Evolutionary conservation across 2,888 invertebrate genomes (phyloP), one percentile per base, ranked within the genome.

Genomic region (Plagodis pulveraria): DNA sequence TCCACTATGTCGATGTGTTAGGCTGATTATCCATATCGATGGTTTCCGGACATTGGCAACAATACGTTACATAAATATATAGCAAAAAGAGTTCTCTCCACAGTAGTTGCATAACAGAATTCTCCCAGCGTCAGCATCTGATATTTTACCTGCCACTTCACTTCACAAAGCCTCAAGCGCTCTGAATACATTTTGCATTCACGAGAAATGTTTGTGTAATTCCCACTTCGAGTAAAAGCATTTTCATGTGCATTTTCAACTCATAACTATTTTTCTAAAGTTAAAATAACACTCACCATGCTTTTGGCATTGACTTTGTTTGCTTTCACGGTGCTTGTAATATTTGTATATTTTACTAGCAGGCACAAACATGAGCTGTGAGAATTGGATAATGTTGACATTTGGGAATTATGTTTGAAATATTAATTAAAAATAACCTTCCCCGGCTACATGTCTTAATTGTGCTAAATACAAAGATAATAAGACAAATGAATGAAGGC

Each of bases 221-320:
- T 51, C 50, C 42, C 7, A 36, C 9, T 22, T 2, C 22, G 22
- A 6, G 36, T 43, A 36, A 51, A 43, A 52, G 36, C 32, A 22
- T 38, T 51, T 50, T 52, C 11, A 40, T 11, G 33, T 52, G 52
- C 38, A 38, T 52, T 52, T 52, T 44, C 38, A 38, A 5, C 38
- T 12, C 32, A 36, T 7, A 46, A 47, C 47, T 47, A 12, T 38
- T 36, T 47, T 47, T 36, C 6, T 8, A 11, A 8, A 12, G 36
- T 35, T 33, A 46, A 34, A 33, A 46, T 34, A 8, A 0, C 6
- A n/a, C 6, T 11, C 34, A n/a, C 9, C 9, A 41, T 41, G 41
- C n/a, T n/a, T n/a, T n/a, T n/a, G n/a, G n/a, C n/a, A n/a, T n/a
- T n/a, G 41, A 2, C 10, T 2, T 41, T n/a, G 41, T 10, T 4